A percentile compares a stretch with the other conserved stretches of the same genome.
Evolutionary conservation across 1,140 invertebrate species (phyloP).

Genomic region (Bicyclus anynana): DNA sequence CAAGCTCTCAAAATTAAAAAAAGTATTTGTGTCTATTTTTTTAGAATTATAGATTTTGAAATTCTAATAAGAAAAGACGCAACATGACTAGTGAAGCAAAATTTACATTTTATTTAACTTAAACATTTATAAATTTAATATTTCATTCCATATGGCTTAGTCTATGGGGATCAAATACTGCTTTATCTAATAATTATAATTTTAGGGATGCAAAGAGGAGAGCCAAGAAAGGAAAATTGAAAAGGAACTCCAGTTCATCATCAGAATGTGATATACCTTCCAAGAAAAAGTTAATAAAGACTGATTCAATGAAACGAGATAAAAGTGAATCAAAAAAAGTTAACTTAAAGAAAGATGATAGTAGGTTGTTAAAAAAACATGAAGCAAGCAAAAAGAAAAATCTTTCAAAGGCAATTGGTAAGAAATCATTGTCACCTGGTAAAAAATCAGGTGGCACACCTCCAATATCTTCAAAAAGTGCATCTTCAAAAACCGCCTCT

Average conservation of each 20-base stretch:
- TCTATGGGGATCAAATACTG: not conserved
- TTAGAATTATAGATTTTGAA: too few species aligned
- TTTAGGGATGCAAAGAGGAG: constrained; percentile 67
- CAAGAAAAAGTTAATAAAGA: constrained; percentile 73
- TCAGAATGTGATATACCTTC: constrained; percentile 68
- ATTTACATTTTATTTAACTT: too few species aligned
- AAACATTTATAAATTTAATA: too few species aligned
- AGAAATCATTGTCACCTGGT: constrained; percentile 71
- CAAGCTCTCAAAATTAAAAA: too few species aligned
- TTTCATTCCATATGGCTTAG: too few species aligned
- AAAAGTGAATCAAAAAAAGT: constrained; percentile 65
- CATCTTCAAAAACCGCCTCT: constrained; percentile 46
- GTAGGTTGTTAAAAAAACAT: constrained; percentile 54
- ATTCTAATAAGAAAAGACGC: too few species aligned
- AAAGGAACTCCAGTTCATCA: constrained; percentile 75
- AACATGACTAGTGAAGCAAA: too few species aligned
- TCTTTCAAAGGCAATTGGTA: constrained; percentile 44
- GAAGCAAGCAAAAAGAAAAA: constrained; percentile 63
- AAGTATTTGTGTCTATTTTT: too few species aligned
- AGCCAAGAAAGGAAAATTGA: constrained; percentile 66
- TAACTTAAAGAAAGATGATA: constrained; percentile 67
- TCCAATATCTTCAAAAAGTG: constrained; percentile 69
- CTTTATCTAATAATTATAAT: constrained; percentile 4
- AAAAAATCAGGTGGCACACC: constrained; percentile 75
- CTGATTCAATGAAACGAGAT: constrained; percentile 61